Base-by-base conservation (phyloP, 2,113 vertebrate genomes). In the Recurvirostra avosetta region DNA sequence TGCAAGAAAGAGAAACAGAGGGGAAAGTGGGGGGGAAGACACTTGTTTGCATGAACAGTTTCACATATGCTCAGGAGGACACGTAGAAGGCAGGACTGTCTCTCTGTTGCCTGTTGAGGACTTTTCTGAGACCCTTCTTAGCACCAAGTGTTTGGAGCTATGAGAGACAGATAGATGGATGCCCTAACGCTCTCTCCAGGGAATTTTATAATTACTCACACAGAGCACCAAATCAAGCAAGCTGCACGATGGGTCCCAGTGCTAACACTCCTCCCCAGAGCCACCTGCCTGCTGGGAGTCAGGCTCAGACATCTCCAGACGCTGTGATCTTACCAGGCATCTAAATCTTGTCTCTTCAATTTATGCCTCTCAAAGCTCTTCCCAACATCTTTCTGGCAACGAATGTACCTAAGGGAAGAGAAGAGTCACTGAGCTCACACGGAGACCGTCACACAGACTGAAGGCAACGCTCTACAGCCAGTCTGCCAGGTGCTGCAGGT, bases 321-420 rank as follows among this genome's bases (percentile, higher is more conserved):
- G 27, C 32, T 49, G 45, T 13, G 2, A 38, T 30, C 96, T 98
- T 93, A 99, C 99, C 99, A 99, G 55, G 99, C 99, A 73, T 99
- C 99, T 2, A 98, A 85, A 91, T 99, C 99, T 97, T 99, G 99
- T 55, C 99, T 98, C 96, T 99, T 99, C 94, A 99, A 86, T 92
- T 99, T 99, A 73, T 99, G 99, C 88, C 99, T 98, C 94, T 99
- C 99, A 62, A 99, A 99, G 96, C 98, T 99, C 95, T 98, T 99
- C 34, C 99, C 99, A 1, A 97, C 98, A 45, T 99, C 99, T 18
- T 98, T 99, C 98, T 99, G 99, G 97, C 99, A 99, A 58, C 99
- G 99, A 34, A 99, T 99, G 97, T 99, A 99, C 97, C 99, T 99
- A 58, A 22, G 83, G 34, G n/a, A 47, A 90, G 91, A 59, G 2